Conservation (phyloP, 2,113 vertebrate species). For the Pteronura brasiliensis region DNA sequence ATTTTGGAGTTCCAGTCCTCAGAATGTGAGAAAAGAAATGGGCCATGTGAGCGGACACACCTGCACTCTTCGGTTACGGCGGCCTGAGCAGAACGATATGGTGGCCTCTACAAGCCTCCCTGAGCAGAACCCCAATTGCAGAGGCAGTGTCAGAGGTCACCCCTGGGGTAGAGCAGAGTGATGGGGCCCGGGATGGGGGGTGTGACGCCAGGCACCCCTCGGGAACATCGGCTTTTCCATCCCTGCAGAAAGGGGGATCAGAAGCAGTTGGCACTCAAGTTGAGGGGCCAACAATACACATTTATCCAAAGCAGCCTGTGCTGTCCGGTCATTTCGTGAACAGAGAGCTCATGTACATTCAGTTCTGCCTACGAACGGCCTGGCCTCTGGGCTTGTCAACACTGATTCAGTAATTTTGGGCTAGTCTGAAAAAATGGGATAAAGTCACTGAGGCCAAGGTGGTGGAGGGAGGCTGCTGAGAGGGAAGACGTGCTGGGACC, state of each 20-base stretch:
- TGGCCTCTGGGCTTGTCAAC: not conserved
- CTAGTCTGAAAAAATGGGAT: not conserved
- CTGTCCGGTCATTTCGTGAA: not conserved
- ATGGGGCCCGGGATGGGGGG: fast-evolving
- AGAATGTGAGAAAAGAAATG: not conserved
- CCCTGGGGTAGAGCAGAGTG: not conserved
- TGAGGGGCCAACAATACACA: too few relatives aligned
- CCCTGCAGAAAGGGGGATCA: not conserved
- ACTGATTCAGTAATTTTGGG: not conserved
- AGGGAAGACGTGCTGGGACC: fast-evolving
- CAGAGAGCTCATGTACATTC: fast-evolving
- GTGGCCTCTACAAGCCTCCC: not conserved
- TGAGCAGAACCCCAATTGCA: too few relatives aligned
- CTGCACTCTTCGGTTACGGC: too few relatives aligned
- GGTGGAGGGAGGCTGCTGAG: not conserved
- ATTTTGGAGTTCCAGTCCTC: too few relatives aligned
- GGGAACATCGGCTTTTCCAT: not conserved
- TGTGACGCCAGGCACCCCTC: not conserved
- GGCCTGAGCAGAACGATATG: not conserved
- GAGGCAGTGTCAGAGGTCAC: not conserved
- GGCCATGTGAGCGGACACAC: not conserved
- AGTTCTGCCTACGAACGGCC: not conserved
- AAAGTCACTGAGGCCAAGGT: not conserved
- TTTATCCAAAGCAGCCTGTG: not conserved
- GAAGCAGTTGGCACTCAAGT: not conserved